A percentile compares a stretch with the other conserved stretches of the same genome.
Conservation (phyloP, 2,797 vertebrate genomes). For the Platalea minor region DNA sequence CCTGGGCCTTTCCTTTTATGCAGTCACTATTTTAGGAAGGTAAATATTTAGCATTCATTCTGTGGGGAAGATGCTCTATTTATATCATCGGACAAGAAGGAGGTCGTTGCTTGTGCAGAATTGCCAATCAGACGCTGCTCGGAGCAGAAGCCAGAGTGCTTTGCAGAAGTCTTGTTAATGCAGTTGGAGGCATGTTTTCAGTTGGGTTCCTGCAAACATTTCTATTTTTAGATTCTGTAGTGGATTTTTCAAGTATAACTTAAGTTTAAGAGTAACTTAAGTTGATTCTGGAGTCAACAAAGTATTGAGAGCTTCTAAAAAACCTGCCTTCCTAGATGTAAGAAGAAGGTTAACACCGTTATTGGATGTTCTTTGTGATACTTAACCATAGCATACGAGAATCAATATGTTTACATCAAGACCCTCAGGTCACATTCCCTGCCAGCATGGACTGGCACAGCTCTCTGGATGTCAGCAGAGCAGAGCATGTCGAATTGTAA, state of each 20-base stretch:
- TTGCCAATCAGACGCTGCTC: neutral
- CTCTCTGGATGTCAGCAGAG: neutral
- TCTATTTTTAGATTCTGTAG: neutral
- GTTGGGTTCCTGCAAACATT: neutral
- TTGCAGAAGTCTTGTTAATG: neutral
- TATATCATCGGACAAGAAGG: neutral
- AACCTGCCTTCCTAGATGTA: rapidly evolving
- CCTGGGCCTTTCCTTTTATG: neutral
- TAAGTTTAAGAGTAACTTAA: neutral
- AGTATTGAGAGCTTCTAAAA: neutral
- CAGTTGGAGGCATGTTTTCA: neutral
- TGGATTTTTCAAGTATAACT: neutral
- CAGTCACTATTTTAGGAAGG: neutral
- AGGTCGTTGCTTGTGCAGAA: neutral
- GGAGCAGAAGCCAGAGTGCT: neutral
- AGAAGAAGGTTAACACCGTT: rapidly evolving
- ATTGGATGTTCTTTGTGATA: neutral
- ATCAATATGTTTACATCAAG: rapidly evolving
- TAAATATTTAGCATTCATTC: neutral
- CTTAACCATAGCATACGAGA: neutral
- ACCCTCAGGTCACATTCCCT: neutral
- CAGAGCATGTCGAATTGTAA: neutral
- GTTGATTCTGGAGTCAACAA: neutral
- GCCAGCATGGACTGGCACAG: rapidly evolving
- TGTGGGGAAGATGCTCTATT: neutral